Evolutionary conservation across 2,888 invertebrate genomes (phyloP).

Genomic region (Drosophila tanythrix): DNA sequence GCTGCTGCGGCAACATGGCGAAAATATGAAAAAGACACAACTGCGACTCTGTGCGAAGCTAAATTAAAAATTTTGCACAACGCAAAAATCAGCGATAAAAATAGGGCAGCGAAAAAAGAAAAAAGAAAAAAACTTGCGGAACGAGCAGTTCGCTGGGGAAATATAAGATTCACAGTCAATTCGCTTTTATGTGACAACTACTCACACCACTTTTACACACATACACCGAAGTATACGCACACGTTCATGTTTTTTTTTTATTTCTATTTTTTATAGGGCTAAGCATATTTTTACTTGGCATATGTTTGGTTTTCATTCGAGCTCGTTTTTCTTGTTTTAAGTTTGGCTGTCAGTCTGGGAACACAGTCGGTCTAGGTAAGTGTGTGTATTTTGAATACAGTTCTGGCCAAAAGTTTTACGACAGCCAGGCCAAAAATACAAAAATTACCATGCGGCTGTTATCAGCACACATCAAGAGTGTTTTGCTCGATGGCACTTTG

Average conservation of each 20-base stretch:
- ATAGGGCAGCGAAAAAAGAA: conserved; percentile 8
- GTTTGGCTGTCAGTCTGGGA: conserved; percentile 19
- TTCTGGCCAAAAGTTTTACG: conserved; percentile 42
- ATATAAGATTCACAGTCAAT: conserved; percentile 76
- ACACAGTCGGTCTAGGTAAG: conserved; percentile 34
- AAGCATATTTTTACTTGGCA: conserved; percentile 62
- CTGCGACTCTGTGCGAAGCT: conserved; percentile 13
- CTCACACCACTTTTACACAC: conserved; percentile 16
- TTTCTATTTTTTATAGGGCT: conserved; percentile 50
- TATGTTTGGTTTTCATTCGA: conserved; percentile 19
- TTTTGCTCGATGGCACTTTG: conserved; percentile 76
- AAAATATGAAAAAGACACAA: conserved; percentile 37
- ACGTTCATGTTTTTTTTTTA: conserved; percentile 1
- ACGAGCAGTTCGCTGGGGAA: conserved; percentile 48
- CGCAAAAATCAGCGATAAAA: conserved; percentile 53
- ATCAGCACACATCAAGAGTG: conserved; percentile 69
- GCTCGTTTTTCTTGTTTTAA: conserved; percentile 15
- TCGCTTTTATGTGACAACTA: conserved; percentile 69
- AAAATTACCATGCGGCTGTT: conserved; percentile 67
- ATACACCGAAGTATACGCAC: conserved; percentile 22
- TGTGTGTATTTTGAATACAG: conserved; percentile 67
- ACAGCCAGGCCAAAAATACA: conserved; percentile 30
- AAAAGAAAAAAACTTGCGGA: not conserved
- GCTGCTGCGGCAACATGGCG: conserved; percentile 18
- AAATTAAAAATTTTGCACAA: conserved; percentile 62